These are phyloP conservation scores for Pygoscelis antarcticus DNA, from an alignment of 2,113 vertebrate species.

Conservation along the genomic window DNA sequence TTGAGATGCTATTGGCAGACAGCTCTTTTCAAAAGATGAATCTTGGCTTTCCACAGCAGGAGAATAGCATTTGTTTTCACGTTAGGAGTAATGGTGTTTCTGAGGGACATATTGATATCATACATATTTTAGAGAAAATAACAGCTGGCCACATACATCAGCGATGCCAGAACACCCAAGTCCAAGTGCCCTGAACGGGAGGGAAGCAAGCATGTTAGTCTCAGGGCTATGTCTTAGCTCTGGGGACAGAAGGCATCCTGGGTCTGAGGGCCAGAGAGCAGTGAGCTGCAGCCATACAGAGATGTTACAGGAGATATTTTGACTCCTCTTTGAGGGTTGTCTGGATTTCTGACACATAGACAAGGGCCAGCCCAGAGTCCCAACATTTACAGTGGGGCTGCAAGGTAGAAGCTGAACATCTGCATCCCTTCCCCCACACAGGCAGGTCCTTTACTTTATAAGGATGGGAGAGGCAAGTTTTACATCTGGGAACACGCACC, in stretches of 20 bases:
- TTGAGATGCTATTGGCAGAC: slow-evolving; percentile 18
- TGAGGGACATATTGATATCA: slow-evolving; percentile 14
- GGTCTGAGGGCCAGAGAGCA: not conserved
- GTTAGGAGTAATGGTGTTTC: not conserved
- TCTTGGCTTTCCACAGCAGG: not conserved
- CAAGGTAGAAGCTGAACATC: not conserved
- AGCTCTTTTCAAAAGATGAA: slow-evolving; percentile 19
- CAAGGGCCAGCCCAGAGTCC: not conserved
- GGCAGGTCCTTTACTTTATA: not conserved
- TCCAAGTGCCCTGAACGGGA: not conserved
- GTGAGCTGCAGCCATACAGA: not conserved
- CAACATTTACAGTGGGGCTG: not conserved
- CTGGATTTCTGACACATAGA: not conserved
- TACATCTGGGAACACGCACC: not conserved
- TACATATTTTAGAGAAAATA: slow-evolving; percentile 11
- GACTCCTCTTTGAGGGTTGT: not conserved
- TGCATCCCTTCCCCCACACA: not conserved
- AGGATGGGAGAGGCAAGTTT: not conserved
- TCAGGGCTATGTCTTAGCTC: not conserved
- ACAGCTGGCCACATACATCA: not conserved
- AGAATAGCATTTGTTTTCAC: slow-evolving; percentile 27
- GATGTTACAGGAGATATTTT: not conserved
- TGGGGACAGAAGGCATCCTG: not conserved
- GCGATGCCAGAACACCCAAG: not conserved
- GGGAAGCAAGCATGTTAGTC: not conserved